Evolutionary conservation across 2,888 invertebrate genomes (phyloP), one percentile per base, ranked within the genome.

Genomic region (Trimorus sp.): DNA sequence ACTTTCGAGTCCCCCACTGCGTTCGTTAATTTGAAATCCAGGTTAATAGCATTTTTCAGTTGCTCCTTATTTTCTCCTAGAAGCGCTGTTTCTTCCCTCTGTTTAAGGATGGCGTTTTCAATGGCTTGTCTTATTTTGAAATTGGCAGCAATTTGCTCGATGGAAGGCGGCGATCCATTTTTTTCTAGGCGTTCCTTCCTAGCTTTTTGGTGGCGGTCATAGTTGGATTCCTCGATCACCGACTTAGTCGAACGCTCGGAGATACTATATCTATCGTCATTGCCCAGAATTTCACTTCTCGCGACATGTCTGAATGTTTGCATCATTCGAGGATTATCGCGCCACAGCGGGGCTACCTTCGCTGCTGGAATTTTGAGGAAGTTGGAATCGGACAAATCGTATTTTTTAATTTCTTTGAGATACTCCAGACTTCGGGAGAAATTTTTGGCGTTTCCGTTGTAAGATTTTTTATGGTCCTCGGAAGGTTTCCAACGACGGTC

Each of bases 61-160:
- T 70, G 42, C 48, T 80, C 63, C 16, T 84, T 70, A 40, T 79
- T 81, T 15, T 82, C 84, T 42, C 87, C 86, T 6, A 89, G 38
- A 4, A 82, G 77, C 0, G 88, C 88, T 48, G 86, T 88, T 60
- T 91, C 90, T 54, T 90, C 90, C 89, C 91, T 87, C 69, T 91
- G 91, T 40, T 88, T 88, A 42, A 90, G 88, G 53, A 91, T 91
- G 0, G 91, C 90, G 71, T 89, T 89, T 63, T 91, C 91, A 37
- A 91, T 91, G 4, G 90, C 89, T 66, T 88, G 88, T 6, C 91
- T 85, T 0, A 91, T 89, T 70, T 89, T 89, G 0, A 87, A 88
- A 56, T 91, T 91, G 9, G 82, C 79, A 7, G 54, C 63, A 16
- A 81, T 83, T 26, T 84, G 65, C 15, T 84, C 84, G 8, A 80